phyloP scores from a whole-genome alignment of 2,888 invertebrate species.

The Trichacis sp. region DNA sequence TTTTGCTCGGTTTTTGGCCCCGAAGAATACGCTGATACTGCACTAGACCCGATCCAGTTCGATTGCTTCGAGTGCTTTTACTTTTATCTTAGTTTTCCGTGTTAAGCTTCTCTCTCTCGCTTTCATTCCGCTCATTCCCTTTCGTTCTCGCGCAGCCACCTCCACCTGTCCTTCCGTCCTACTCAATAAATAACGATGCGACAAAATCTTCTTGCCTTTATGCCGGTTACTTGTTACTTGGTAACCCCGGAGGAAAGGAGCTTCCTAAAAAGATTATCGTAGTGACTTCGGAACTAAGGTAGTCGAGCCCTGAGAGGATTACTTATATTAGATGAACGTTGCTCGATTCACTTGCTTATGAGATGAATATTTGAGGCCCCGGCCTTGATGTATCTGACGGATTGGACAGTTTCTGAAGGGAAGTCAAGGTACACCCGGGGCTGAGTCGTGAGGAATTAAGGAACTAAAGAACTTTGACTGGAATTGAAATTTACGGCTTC shows the following conservation, averaged over 20 bases:
- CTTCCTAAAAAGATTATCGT: constrained; percentile 39
- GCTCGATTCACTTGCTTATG: constrained; percentile 34
- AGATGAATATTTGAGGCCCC: constrained; percentile 25
- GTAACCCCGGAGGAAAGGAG: constrained; percentile 11
- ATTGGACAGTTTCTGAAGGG: constrained; percentile 6
- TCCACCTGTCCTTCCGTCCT: constrained; percentile 12
- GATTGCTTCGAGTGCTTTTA: constrained; percentile 47
- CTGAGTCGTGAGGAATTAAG: too few relatives aligned
- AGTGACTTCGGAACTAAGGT: constrained; percentile 27
- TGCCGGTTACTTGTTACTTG: neutral
- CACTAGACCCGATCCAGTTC: constrained; percentile 50
- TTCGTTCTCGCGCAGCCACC: constrained; percentile 16
- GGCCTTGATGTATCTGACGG: constrained; percentile 16
- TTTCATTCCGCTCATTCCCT: constrained; percentile 12
- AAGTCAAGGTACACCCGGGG: neutral
- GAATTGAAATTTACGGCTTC: too few relatives aligned
- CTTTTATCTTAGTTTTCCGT: constrained; percentile 32
- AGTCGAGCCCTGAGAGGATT: constrained; percentile 34
- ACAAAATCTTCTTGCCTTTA: constrained; percentile 33
- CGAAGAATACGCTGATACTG: constrained; percentile 55
- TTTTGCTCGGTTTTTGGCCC: constrained; percentile 25
- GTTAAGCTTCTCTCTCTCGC: constrained; percentile 12
- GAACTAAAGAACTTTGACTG: too few relatives aligned
- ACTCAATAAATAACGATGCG: constrained; percentile 40
- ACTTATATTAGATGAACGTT: constrained; percentile 37